These are phyloP conservation scores for Gila robusta DNA, from an alignment of 2,797 vertebrate species.

Conservation along the genomic window DNA sequence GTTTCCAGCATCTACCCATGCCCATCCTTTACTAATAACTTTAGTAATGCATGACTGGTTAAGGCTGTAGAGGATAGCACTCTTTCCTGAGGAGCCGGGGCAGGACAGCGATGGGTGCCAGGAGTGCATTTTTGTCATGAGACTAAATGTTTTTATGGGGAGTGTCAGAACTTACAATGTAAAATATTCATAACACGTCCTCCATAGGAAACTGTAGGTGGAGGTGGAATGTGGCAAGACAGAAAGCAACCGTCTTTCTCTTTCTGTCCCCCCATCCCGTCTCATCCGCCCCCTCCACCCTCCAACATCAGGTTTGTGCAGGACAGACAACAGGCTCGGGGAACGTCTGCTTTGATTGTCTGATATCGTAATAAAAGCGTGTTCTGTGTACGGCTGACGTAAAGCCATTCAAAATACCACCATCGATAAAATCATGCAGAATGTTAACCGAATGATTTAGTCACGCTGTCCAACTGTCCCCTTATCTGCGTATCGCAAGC, in stretches of 20 bases:
- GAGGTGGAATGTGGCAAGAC: constrained; percentile 49
- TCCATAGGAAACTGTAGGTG: constrained; percentile 39
- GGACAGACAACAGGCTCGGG: not conserved
- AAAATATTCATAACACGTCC: constrained; percentile 36
- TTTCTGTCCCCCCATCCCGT: not conserved
- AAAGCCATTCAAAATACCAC: constrained; percentile 7
- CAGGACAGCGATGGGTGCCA: constrained; percentile 9
- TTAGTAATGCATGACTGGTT: constrained; percentile 45
- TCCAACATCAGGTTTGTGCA: constrained; percentile 7
- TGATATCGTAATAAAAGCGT: not conserved
- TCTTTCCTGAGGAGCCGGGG: constrained; percentile 29
- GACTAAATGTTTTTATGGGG: constrained; percentile 15
- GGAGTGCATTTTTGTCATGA: constrained; percentile 41
- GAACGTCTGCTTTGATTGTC: constrained; percentile 20
- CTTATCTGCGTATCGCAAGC: not conserved
- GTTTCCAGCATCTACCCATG: constrained; percentile 45
- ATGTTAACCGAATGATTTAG: not conserved
- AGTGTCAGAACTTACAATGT: constrained; percentile 31
- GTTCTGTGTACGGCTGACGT: constrained; percentile 3
- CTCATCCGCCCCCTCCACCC: not conserved
- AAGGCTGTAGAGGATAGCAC: constrained; percentile 17
- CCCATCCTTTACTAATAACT: constrained; percentile 36
- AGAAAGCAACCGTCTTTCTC: constrained; percentile 20
- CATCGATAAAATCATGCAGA: constrained; percentile 24
- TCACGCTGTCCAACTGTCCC: not conserved